These are phyloP conservation scores for Eremophila alpestris DNA, from an alignment of 2,797 vertebrate genomes.

Conservation along the genomic window DNA sequence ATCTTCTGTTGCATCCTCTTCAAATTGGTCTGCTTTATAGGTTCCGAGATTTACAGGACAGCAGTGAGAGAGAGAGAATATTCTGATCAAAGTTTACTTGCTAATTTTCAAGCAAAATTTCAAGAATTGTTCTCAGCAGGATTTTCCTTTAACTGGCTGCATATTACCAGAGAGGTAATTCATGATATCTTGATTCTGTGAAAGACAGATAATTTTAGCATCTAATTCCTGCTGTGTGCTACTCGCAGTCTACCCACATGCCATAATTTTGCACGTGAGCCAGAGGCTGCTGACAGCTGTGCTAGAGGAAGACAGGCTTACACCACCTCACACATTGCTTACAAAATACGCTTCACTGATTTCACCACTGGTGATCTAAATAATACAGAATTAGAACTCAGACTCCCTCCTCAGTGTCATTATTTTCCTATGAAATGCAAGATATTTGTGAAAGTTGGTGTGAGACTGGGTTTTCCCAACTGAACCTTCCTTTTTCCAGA, in stretches of 20 bases:
- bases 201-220: not conserved
- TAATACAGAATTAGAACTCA: not conserved
- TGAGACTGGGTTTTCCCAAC: fast-evolving
- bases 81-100: not conserved
- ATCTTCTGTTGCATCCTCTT: not conserved
- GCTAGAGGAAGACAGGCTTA: not conserved
- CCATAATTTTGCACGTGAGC: not conserved
- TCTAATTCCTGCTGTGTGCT: not conserved
- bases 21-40: not conserved
- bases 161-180: not conserved
- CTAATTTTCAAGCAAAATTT: not conserved
- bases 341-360: not conserved
- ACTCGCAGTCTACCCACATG: not conserved
- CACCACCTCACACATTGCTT: not conserved
- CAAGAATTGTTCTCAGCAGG: not conserved
- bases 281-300: not conserved
- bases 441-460: not conserved
- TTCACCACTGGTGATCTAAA: not conserved
- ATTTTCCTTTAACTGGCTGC: not conserved
- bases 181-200: not conserved
- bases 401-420: not conserved
- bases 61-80: not conserved
- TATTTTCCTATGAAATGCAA: not conserved
- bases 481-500: not conserved
- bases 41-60: not conserved